Evolutionary conservation across 2,888 invertebrate species (phyloP).

Genomic region (Drosophila anceps): DNA sequence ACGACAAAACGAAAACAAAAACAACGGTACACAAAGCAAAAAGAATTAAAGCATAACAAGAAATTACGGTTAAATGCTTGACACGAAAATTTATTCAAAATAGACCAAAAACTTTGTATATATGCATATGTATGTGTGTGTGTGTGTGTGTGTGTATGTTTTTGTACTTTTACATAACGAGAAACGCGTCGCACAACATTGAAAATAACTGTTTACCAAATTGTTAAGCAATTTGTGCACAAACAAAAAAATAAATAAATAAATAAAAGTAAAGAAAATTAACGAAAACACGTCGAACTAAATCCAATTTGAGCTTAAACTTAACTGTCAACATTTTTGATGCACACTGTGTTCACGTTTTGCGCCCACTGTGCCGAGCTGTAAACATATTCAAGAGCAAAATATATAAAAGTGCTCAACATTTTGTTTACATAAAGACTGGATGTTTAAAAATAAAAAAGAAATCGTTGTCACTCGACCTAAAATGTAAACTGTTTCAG

Average conservation of each 20-base stretch:
- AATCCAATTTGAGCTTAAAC: constrained; percentile 38
- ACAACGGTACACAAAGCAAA: constrained; percentile 22
- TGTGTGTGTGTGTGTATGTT: constrained; percentile 4
- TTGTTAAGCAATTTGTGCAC: constrained; percentile 34
- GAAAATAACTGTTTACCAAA: constrained; percentile 45
- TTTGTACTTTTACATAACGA: constrained; percentile 50
- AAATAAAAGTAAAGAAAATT: constrained; percentile 5
- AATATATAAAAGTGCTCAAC: constrained; percentile 36
- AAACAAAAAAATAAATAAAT: constrained; percentile 25
- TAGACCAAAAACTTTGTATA: constrained; percentile 12
- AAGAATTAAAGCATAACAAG: constrained; percentile 22
- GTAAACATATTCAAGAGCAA: constrained; percentile 37
- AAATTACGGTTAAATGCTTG: constrained; percentile 33
- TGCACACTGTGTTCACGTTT: constrained; percentile 9
- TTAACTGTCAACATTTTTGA: background rate
- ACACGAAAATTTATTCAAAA: constrained; percentile 32
- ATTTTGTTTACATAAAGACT: constrained; percentile 41
- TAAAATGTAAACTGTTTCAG: constrained; percentile 52
- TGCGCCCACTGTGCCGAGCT: constrained; percentile 47
- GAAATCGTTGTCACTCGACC: constrained; percentile 25
- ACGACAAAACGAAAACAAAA: constrained; percentile 26
- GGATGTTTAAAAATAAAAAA: constrained; percentile 7
- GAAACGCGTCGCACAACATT: constrained; percentile 18
- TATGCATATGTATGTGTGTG: background rate
- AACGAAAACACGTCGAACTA: constrained; percentile 1